Conservation (phyloP, 2,797 vertebrate genomes). For the Taenioides sp. region DNA sequence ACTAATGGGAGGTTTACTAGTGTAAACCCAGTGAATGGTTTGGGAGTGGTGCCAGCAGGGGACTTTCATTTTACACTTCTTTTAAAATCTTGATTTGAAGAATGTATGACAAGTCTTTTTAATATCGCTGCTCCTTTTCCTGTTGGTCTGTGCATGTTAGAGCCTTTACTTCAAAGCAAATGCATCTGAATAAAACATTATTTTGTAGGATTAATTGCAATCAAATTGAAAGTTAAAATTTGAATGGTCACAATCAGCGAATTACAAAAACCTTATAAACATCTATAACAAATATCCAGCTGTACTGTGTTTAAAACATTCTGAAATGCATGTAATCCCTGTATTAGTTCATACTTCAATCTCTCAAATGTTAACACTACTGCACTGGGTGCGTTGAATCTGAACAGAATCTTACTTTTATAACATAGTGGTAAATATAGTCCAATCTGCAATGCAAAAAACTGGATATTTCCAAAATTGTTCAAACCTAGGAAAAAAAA, state of each 20-base stretch:
- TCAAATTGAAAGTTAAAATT: neutral
- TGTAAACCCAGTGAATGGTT: constrained; percentile 1
- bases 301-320: too few species aligned
- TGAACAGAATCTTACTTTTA: too few species aligned
- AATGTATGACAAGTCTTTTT: constrained; percentile 12
- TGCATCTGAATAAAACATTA: neutral
- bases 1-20: neutral
- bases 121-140: neutral
- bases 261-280: neutral
- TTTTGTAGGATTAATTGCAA: neutral
- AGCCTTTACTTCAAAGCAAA: neutral
- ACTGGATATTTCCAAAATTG: neutral
- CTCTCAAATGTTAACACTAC: too few species aligned
- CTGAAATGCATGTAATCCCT: too few species aligned
- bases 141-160: constrained; percentile 1
- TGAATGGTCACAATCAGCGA: neutral
- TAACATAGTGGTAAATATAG: too few species aligned
- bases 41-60: neutral
- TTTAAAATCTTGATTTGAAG: constrained; percentile 13
- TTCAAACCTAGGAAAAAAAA: neutral
- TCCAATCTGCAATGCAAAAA: too few species aligned
- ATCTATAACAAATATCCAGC: too few species aligned
- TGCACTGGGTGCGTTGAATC: too few species aligned
- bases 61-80: neutral
- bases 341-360: too few species aligned